phyloP scores from a whole-genome alignment of 2,797 vertebrate genomes.

The Hephaestus fuliginosus region DNA sequence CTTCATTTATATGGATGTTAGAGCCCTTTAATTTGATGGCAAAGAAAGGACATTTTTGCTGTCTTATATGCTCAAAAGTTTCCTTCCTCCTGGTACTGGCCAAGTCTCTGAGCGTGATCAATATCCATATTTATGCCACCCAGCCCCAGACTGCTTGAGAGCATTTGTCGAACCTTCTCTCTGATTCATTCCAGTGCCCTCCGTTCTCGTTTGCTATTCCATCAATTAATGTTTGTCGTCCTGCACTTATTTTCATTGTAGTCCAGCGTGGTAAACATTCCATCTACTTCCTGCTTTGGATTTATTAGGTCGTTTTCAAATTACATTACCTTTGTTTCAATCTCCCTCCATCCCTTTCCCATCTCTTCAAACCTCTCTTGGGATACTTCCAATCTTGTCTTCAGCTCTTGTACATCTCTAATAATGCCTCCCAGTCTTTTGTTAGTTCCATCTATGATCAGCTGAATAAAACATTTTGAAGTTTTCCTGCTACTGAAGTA shows the following conservation, averaged over 20 bases:
- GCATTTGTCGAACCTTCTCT: slow-evolving; percentile 8
- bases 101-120: slow-evolving; percentile 2
- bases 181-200: slow-evolving; percentile 14
- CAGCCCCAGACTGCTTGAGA: neutral
- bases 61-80: slow-evolving; percentile 11
- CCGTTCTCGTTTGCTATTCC: neutral
- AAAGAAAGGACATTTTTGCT: slow-evolving; percentile 20
- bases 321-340: slow-evolving; percentile 28
- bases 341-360: slow-evolving; percentile 1
- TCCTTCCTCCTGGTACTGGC: neutral
- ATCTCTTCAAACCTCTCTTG: slow-evolving; percentile 1
- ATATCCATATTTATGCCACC: slow-evolving; percentile 29
- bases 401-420: slow-evolving; percentile 29
- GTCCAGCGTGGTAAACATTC: slow-evolving; percentile 15
- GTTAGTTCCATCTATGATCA: slow-evolving; percentile 14
- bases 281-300: slow-evolving; percentile 24
- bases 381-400: slow-evolving; percentile 24
- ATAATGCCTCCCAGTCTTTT: slow-evolving; percentile 34
- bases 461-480: slow-evolving; percentile 19
- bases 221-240: slow-evolving; percentile 23
- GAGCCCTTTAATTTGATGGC: slow-evolving; percentile 29
- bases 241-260: slow-evolving; percentile 16
- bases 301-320: slow-evolving; percentile 16
- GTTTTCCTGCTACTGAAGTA: neutral
- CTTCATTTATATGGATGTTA: slow-evolving; percentile 31